These are phyloP conservation scores for Drosophila bunnanda DNA, from an alignment of 2,888 invertebrate species.

Conservation along the genomic window DNA sequence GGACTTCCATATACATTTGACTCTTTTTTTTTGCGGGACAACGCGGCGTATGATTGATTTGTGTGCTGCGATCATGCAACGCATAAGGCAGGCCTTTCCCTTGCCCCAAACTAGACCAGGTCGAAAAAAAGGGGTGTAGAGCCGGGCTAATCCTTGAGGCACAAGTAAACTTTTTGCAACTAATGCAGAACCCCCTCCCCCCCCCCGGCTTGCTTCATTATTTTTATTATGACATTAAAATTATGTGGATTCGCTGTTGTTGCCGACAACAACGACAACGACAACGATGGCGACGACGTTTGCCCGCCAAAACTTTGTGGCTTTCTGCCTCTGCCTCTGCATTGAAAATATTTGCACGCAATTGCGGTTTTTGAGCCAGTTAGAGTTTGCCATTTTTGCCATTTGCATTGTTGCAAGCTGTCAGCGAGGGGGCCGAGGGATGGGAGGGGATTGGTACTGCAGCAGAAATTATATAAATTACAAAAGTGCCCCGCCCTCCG, in stretches of 20 bases:
- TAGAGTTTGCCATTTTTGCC: constrained; percentile 60
- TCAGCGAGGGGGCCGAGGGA: constrained; percentile 41
- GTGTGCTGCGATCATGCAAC: constrained; percentile 52
- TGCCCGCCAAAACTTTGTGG: constrained; percentile 57
- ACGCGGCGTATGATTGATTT: constrained; percentile 45
- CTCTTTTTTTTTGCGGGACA: constrained; percentile 9
- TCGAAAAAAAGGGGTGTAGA: not conserved
- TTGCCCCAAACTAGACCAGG: constrained; percentile 5
- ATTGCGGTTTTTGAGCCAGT: constrained; percentile 71
- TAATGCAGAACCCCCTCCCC: constrained; percentile 29
- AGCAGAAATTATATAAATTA: constrained; percentile 77
- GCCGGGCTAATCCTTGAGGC: constrained; percentile 31
- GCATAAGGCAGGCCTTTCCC: not conserved
- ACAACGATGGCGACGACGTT: constrained; percentile 34
- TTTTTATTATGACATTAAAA: constrained; percentile 81
- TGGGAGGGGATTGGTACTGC: constrained; percentile 37
- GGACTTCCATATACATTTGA: not conserved
- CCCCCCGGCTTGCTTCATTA: constrained; percentile 35
- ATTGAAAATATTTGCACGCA: constrained; percentile 81
- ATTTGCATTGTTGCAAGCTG: constrained; percentile 74
- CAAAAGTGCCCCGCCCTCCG: constrained; percentile 56
- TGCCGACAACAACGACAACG: constrained; percentile 7
- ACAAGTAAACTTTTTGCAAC: constrained; percentile 34
- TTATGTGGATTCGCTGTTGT: constrained; percentile 68
- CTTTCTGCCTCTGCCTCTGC: constrained; percentile 50